Evolutionary conservation across 1,140 invertebrate species (phyloP), one percentile per base, ranked within the genome.

Genomic region (Rhagoletis pomonella): DNA sequence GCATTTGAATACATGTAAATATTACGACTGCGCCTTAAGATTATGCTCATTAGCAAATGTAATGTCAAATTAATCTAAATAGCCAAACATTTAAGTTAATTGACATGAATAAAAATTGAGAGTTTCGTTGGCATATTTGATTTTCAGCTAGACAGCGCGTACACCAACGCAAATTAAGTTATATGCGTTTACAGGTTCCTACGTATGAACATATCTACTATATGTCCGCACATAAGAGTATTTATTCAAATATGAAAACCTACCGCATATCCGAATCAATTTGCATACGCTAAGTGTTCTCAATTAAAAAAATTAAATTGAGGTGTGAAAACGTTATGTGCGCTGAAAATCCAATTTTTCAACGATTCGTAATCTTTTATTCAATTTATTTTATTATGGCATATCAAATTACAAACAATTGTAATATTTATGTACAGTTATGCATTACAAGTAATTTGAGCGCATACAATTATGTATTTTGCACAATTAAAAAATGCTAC

Each of bases 401-500:
- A 58, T 81, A 81, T 81, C 44, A 81, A 81, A 81, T 81, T 55
- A 42, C 73, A 55, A 55, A 19, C 50, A 81, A 55, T 81, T 81
- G 17, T 55, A 55, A 55, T 55, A 55, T 55, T 7, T 81, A n/a
- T 55, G 44, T 81, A 81, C 73, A 81, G 73, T 81, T 81, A 81
- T 81, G 47, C 47, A 50, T 81, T 81, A 50, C 47, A 6, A 55
- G 44, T 50, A 81, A 81, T 81, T 81, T 81, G 47, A n/a, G 44
- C 55, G 73, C 44, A 55, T 81, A 47, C 50, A 81, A 55, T 81
- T 55, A 73, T 73, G 42, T 73, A 73, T 44, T 73, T 10, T 47
- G 47, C 17, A 81, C 73, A 81, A 81, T 81, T 81, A 81, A 81
- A 81, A 81, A 58, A 55, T 47, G 55, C 44, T 81, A 55, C 50